Evolutionary conservation across 2,797 vertebrate genomes (phyloP).

Genomic region (Catharus ustulatus): DNA sequence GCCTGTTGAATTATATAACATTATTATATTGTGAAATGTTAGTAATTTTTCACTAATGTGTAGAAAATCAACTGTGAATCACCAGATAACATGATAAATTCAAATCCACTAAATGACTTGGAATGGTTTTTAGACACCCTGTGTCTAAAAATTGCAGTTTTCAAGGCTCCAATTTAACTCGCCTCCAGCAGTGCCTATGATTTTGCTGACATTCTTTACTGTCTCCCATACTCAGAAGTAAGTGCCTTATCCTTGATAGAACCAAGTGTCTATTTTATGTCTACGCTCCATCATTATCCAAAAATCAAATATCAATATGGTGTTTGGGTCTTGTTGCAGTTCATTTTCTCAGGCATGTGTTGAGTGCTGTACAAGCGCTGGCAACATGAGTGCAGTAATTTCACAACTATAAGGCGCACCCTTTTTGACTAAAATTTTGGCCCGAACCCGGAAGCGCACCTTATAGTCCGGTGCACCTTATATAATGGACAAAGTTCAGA

Average conservation of each 20-base stretch:
- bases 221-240: neutral
- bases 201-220: neutral
- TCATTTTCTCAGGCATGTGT: neutral
- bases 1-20: neutral
- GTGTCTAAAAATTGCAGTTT: neutral
- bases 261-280: neutral
- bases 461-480: too few relatives aligned
- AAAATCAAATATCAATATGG: neutral
- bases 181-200: neutral
- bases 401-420: too few relatives aligned
- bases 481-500: too few relatives aligned
- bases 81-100: constrained; percentile 3
- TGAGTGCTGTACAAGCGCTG: neutral
- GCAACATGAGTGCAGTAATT: neutral
- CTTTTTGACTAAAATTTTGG: too few relatives aligned
- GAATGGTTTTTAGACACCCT: neutral
- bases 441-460: too few relatives aligned
- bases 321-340: neutral
- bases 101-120: neutral
- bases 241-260: neutral
- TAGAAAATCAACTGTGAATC: neutral
- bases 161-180: neutral
- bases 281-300: neutral
- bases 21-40: constrained; percentile 22
- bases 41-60: neutral